Base-by-base conservation (phyloP, 2,888 invertebrate genomes). In the Caenorhabditis wallacei region DNA sequence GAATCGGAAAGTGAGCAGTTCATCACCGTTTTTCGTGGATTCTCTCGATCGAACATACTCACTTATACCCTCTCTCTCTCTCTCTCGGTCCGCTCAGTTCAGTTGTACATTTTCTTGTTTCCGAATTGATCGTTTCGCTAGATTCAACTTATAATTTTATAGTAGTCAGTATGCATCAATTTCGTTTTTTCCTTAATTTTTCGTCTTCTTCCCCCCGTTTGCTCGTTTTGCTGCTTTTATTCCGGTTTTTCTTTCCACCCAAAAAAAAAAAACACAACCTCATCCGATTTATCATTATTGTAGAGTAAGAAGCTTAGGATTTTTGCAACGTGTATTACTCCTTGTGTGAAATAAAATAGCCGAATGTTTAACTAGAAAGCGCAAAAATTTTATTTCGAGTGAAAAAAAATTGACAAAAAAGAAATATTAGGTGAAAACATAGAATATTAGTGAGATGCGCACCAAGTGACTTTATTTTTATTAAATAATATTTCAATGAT, bases 1-100 rank as follows among this genome's bases (percentile, higher is more conserved):
- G 81, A 69, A 82, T 87, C 26, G 72, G 82, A 66, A 82, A 82
- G 66, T 82, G 63, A 81, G 54, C 40, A 69, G 43, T n/a, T 26
- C 40, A 30, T 8, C n/a, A 24, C 16, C 24, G 13, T 26, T 53
- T n/a, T 18, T 20, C 16, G 20, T 53, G 37, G 68, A 68, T 24
- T 40, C 24, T 10, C n/a, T 48, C 74, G 64, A 66, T 57, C 68
- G 66, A 66, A 51, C 48, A 26, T 35, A 63, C 74, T 56, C 74
- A 68, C 66, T 48, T 70, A 68, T 59, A 30, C 69, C 48, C 24
- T 63, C 63, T 43, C 69, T 46, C 24, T 63, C 63, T 40, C 40
- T 37, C 66, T 24, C 30, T 64, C 43, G 37, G 37, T 30, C 26
- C 46, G 63, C 18, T 53, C 66, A 30, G 22, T 66, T 66, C 66